Base-by-base conservation (phyloP, 2,888 invertebrate genomes). In the Magallana nippona region DNA sequence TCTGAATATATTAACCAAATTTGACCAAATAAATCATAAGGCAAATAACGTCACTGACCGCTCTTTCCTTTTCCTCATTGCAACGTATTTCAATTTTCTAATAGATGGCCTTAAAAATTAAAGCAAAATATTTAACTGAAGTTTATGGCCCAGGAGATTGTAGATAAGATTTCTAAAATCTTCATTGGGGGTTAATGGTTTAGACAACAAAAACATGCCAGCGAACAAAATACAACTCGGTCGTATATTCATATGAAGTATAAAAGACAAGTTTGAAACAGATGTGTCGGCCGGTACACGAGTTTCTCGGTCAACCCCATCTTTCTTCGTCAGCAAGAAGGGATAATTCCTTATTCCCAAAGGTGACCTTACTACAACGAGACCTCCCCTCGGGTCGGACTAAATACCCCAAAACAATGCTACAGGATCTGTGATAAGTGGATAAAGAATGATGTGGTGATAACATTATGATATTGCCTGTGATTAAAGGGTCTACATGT, bases 331-430 rank as follows among this genome's bases (percentile, higher is more conserved):
- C 71, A 71, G 27, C 22, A 22, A 32, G 11, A 22, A 71, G 15
- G 27, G 71, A 71, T 32, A 71, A 71, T 22, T 71, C 71, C 27
- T 44, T 11, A 32, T 71, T 71, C 32, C 71, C 71, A 71, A 71
- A 11, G 71, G 71, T 71, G 71, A 71, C 71, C 71, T 71, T 71
- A 71, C 22, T 27, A 32, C 27, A 71, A 71, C 15, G 32, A 71
- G 71, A 71, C 71, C 71, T 71, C 71, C 71, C 71, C 22, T 71
- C 15, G 71, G 22, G 27, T 71, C 71, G 71, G 13, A 32, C 71
- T 71, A 71, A 63, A 71, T 71, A 71, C 71, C 71, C 44, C 71
- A 71, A 32, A 71, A 71, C 71, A 71, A 71, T 71, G 27, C 71
- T 15, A 71, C 44, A 27, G 71, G 71, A 71, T 71, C 27, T 22